These are phyloP conservation scores for Machimus atricapillus DNA, from an alignment of 2,888 invertebrate genomes.

Conservation along the genomic window DNA sequence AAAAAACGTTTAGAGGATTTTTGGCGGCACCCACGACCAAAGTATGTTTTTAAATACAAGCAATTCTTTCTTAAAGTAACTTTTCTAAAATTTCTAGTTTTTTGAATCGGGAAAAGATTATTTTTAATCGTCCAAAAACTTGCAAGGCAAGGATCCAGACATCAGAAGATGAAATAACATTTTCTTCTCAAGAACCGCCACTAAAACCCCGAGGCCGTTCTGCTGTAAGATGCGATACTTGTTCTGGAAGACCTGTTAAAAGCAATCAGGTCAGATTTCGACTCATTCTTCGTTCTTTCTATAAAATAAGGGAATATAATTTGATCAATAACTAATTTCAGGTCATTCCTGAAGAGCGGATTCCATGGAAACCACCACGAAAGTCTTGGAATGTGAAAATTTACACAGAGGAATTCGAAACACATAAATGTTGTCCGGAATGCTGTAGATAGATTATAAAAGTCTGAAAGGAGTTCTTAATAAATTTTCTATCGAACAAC, in stretches of 20 bases:
- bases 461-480: not conserved
- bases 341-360: slow-evolving; percentile 59
- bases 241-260: slow-evolving; percentile 56
- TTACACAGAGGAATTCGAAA: slow-evolving; percentile 43
- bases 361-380: slow-evolving; percentile 58
- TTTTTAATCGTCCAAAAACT: slow-evolving; percentile 53
- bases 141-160: slow-evolving; percentile 42
- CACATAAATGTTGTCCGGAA: slow-evolving; percentile 39
- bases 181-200: not conserved
- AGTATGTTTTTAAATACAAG: slow-evolving; percentile 50
- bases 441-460: not conserved
- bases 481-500: not conserved
- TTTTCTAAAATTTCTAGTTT: slow-evolving; percentile 52
- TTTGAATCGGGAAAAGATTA: slow-evolving; percentile 58
- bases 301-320: not conserved
- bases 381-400: slow-evolving; percentile 56
- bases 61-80: not conserved
- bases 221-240: slow-evolving; percentile 55
- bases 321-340: slow-evolving; percentile 44
- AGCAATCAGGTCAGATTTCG: slow-evolving; percentile 51
- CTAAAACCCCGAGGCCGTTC: slow-evolving; percentile 30
- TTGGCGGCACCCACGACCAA: slow-evolving; percentile 71
- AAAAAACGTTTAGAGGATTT: slow-evolving; percentile 72
- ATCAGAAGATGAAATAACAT: not conserved
- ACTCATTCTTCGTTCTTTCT: not conserved